Percentiles rank a stretch among this genome's conserved stretches.
These are phyloP conservation scores for Falco cherrug DNA, from an alignment of 2,797 vertebrate species.

Conservation along the genomic window DNA sequence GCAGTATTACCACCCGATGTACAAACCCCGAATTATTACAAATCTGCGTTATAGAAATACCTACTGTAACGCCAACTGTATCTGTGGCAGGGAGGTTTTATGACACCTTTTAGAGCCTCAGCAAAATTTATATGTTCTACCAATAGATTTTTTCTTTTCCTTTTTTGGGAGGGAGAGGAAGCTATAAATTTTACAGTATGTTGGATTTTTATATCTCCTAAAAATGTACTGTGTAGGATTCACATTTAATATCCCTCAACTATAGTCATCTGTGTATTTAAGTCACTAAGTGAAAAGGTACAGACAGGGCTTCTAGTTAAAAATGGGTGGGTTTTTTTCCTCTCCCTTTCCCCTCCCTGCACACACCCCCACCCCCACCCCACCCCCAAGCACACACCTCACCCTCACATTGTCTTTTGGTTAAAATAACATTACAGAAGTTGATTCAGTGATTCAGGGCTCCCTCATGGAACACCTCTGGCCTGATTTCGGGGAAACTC, in stretches of 20 bases:
- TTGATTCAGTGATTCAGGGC: background rate
- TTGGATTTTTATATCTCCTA: constrained; percentile 75
- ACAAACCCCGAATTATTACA: constrained; percentile 74
- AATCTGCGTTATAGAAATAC: constrained; percentile 63
- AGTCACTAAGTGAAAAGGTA: constrained; percentile 61
- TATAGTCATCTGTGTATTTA: constrained; percentile 68
- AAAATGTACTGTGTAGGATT: constrained; percentile 71
- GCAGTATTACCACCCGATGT: constrained; percentile 62
- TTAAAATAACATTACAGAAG: constrained; percentile 14
- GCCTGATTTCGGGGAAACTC: background rate
- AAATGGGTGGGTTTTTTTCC: background rate
- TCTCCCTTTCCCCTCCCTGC: background rate
- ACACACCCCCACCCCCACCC: background rate
- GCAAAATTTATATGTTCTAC: constrained; percentile 75
- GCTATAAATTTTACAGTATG: constrained; percentile 74
- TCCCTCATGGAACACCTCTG: background rate
- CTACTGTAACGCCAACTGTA: constrained; percentile 71
- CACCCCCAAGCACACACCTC: background rate
- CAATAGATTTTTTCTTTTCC: constrained; percentile 46
- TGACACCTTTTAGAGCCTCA: constrained; percentile 74
- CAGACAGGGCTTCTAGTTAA: constrained; percentile 44
- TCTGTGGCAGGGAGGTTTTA: constrained; percentile 75
- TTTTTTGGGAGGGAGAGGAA: constrained; percentile 47
- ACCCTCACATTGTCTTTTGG: background rate
- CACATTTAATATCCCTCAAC: constrained; percentile 62